Evolutionary conservation across 2,113 vertebrate genomes (phyloP), one percentile per base, ranked within the genome.

Genomic region (Mugil cephalus): DNA sequence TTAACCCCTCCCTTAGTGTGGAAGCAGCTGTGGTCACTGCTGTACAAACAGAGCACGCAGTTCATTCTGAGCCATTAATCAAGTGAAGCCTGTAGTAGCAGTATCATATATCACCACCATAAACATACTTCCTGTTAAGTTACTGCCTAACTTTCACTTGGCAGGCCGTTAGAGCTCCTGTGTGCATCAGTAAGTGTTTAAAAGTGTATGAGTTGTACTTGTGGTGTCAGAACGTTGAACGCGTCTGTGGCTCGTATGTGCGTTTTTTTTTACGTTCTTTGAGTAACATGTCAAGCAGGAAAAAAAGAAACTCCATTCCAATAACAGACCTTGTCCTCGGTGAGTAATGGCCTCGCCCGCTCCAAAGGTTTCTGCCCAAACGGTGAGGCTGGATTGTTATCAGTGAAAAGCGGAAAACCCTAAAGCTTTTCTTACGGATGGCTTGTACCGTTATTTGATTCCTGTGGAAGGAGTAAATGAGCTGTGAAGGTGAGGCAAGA

Each of bases 401-500:
- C 83, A 60, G 51, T 61, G 69, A 48, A 50, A 51, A 66, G 48
- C 59, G 45, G 43, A 78, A n/a, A 80, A 56, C 59, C 55, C 45
- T 46, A 30, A 74, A 17, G 47, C 58, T 39, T 53, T 79, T 69
- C 48, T 77, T 71, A 24, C 0, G 35, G 68, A 36, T 66, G 71
- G 77, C 66, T 80, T 63, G 60, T 45, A 9, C 62, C 69, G 74
- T 54, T 69, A 51, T 79, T 81, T 36, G 80, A 84, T 82, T 79
- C 74, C 58, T 30, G 46, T 36, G 51, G 68, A 82, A 77, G 62
- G 40, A 81, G 72, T 71, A 80, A 89, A 83, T 90, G 81, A 89
- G 75, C 77, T 84, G 84, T 88, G 88, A 91, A 91, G 88, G 83
- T 74, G 86, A 88, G 42, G 63, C 48, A 56, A 65, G 72, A 76